Evolutionary conservation across 2,888 invertebrate genomes (phyloP).

Genomic region (Linnaemya vulpina): DNA sequence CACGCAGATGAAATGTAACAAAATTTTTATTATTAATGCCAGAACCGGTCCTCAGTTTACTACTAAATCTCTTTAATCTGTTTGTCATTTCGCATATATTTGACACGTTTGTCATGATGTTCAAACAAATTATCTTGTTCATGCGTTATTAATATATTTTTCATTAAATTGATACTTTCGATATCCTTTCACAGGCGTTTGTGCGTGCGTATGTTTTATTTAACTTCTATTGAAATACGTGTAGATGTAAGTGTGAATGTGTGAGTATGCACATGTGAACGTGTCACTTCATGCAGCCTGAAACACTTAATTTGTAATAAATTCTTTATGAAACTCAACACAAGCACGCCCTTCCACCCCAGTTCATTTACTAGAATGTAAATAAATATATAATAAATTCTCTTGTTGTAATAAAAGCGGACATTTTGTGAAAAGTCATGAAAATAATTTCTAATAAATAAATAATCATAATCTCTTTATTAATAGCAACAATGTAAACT

Average conservation of each 20-base stretch:
- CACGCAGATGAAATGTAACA: background rate
- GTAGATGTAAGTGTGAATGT: too few species aligned
- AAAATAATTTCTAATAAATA: constrained; percentile 55
- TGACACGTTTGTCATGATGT: constrained; percentile 14
- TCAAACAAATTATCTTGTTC: constrained; percentile 35
- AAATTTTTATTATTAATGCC: background rate
- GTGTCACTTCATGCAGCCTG: background rate
- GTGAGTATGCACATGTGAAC: background rate
- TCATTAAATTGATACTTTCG: background rate
- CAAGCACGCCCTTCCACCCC: background rate
- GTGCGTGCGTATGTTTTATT: too few species aligned
- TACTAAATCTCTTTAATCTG: constrained; percentile 4
- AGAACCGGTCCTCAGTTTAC: background rate
- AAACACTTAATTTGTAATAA: background rate
- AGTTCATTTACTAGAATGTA: background rate
- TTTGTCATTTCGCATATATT: background rate
- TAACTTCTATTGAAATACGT: background rate
- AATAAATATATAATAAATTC: constrained; percentile 17
- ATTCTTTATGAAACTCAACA: background rate
- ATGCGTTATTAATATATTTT: constrained; percentile 28
- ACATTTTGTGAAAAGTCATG: constrained; percentile 17
- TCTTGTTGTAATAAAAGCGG: background rate
- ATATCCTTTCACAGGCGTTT: too few species aligned
- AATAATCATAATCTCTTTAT: constrained; percentile 58
- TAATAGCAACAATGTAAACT: constrained; percentile 37